Percentiles rank a stretch among this genome's conserved stretches.
These are phyloP conservation scores for Antechinus flavipes DNA, from an alignment of 2,113 vertebrate genomes.

Conservation along the genomic window DNA sequence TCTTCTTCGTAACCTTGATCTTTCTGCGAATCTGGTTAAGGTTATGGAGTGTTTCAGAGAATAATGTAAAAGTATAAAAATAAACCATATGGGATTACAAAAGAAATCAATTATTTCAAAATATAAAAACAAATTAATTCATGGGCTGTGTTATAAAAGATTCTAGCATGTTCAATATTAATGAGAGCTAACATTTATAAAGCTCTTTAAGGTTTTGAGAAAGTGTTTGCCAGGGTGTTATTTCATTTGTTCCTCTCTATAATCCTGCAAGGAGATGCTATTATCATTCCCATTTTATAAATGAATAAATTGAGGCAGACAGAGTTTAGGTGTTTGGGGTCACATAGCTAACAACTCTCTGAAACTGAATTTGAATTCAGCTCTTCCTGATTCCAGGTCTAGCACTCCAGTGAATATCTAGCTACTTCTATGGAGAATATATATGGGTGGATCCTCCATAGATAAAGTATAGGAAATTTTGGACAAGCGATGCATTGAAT, in stretches of 20 bases:
- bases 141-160: not conserved
- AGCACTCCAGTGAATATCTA: not conserved
- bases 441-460: not conserved
- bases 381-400: not conserved
- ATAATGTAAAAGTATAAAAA: not conserved
- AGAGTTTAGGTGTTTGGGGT: not conserved
- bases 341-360: not conserved
- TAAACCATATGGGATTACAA: not conserved
- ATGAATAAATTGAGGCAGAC: not conserved
- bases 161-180: no score
- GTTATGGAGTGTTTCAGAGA: not conserved
- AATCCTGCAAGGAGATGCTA: not conserved
- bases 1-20: not conserved
- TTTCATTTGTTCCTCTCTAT: not conserved
- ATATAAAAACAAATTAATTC: not conserved
- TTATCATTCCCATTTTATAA: not conserved
- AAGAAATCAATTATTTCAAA: not conserved
- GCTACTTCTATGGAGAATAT: not conserved
- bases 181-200: not conserved
- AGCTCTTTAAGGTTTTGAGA: not conserved
- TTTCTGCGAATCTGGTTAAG: not conserved
- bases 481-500: not conserved
- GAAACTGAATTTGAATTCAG: not conserved
- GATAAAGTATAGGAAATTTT: not conserved
- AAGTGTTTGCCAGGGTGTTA: not conserved